Evolutionary conservation across 2,888 invertebrate genomes (phyloP), one percentile per base, ranked within the genome.

Genomic region (Pseudococcus viburni): DNA sequence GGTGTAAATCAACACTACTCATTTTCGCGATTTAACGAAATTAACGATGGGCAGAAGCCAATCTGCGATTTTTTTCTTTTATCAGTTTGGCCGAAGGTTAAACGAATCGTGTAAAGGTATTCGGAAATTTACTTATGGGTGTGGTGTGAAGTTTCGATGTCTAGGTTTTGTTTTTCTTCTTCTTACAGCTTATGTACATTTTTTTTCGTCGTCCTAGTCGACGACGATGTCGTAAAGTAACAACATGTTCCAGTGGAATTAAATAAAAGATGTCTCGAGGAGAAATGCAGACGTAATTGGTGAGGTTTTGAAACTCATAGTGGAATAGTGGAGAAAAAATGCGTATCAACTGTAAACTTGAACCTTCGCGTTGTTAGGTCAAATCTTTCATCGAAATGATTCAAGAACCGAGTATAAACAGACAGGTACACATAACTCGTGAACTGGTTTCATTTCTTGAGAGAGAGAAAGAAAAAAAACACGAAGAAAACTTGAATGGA

Each of bases 111-210:
- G 15, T 39, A 26, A 73, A 26, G 73, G 33, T 73, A 33, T 73
- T 73, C 73, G 73, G 39, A 73, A 73, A 73, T 73, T 73, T 73
- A 73, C 73, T 73, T 73, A 73, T 73, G 73, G 73, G 73, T 73
- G 73, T 73, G 73, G 73, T 73, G 73, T 39, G 73, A 73, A 73
- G 73, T 73, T 39, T 39, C 15, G 7, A 33, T 39, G 73, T 26
- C 19, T 73, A 8, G 26, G 26, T 73, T 33, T 73, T 22, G 12
- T 22, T 68, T 68, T 68, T 68, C 59, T 59, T 17, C 11, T 19
- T 64, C 9, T 64, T 64, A 6, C 3, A 22, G 0, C 19, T 22
- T 11, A 11, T 22, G 9, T 22, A 22, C 22, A 11, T 64, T 64
- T 64, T 64, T 64, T 8, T 19, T 64, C 1, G 19, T 64, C 22